Evolutionary conservation across 2,797 vertebrate species (phyloP), one percentile per base, ranked within the genome.

Genomic region (Falco berigora): DNA sequence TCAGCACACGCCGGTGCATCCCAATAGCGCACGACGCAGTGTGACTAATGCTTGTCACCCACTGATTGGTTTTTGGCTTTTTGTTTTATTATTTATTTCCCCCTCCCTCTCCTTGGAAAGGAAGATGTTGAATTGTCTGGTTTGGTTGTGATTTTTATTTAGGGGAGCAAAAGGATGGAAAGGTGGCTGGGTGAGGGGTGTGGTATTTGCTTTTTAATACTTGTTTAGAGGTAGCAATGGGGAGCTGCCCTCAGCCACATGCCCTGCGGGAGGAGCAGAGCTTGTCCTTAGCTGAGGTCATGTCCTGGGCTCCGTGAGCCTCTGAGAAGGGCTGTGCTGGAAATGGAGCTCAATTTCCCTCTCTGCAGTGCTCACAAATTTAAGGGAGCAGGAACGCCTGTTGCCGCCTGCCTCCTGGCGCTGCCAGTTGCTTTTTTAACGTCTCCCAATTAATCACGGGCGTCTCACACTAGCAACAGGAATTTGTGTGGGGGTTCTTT

Each of bases 31-130:
- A n/a, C 7, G 28, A 36, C 2, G 3, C 73, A 32, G 68, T 1
- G 4, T 20, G 56, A 25, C 55, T 34, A 11, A 38, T 18, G 34
- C 63, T 38, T 15, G 40, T 63, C 88, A 30, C 67, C 40, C 55
- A 5, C 18, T 7, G 0, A 28, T 59, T 0, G 5, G 18, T 3
- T 46, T 23, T 1, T 34, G 11, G 19, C 13, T 7, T 22, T 22
- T 14, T 18, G 17, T 9, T 12, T 28, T 40, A 40, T 40, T 38
- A 49, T 11, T n/a, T 10, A 32, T 12, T 10, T 28, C 21, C 3
- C 4, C 4, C 14, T 7, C 0, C 6, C 12, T 16, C 5, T 38
- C 21, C n/a, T 12, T 7, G 10, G 1, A 7, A 2, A 11, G 12
- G 21, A 12, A 23, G 20, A 24, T 16, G n/a, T 4, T 8, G 15